Evolutionary conservation across 2,113 vertebrate genomes (phyloP).

Genomic region (Ivindomyrus marchei): DNA sequence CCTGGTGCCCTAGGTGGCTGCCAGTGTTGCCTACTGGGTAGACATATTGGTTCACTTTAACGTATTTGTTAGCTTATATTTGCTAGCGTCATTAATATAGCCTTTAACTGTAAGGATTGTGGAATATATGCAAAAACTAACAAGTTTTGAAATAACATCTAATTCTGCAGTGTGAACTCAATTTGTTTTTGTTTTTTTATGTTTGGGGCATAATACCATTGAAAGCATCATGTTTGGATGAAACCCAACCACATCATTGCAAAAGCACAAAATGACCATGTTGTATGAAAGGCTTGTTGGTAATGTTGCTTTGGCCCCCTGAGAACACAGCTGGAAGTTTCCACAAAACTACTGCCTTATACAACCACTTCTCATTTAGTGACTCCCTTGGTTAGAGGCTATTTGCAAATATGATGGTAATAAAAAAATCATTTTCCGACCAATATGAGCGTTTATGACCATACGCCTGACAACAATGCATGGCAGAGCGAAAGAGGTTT

Average conservation of each 20-base stretch:
- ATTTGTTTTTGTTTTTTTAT: neutral
- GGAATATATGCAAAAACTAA: neutral
- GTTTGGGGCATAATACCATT: slow-evolving; percentile 26
- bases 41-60: neutral
- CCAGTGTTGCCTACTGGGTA: neutral
- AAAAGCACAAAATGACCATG: neutral
- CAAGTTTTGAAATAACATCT: neutral
- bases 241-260: neutral
- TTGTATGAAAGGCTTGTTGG: neutral
- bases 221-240: slow-evolving; percentile 1
- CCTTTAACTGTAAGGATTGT: neutral
- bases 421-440: neutral
- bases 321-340: neutral
- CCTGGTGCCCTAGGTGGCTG: neutral
- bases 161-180: neutral
- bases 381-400: neutral
- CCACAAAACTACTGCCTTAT: neutral
- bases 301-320: neutral
- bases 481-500: neutral
- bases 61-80: neutral
- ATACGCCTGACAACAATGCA: neutral
- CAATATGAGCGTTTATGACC: neutral
- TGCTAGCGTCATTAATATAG: neutral
- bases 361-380: neutral
- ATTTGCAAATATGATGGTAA: neutral